Conservation (phyloP, 1,140 invertebrate species). For the Drosophila busckii region DNA sequence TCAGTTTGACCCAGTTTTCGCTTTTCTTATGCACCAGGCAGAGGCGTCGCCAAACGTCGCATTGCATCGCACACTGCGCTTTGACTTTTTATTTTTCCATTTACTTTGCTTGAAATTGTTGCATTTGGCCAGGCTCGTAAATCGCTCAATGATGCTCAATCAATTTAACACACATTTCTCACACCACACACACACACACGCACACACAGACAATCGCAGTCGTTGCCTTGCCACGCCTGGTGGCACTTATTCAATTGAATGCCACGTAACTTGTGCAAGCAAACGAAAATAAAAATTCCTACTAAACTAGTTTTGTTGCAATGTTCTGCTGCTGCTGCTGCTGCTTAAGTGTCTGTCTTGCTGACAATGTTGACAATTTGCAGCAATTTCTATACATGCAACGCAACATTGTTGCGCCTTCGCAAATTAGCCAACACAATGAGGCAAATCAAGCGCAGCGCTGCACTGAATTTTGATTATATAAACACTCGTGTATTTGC, state of each 20-base stretch:
- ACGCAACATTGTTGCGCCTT: conserved; percentile 28
- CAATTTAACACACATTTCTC: conserved; percentile 64
- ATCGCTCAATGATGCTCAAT: conserved; percentile 42
- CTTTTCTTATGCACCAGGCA: conserved; percentile 38
- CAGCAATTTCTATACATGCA: conserved; percentile 13
- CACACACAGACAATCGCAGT: too few species aligned
- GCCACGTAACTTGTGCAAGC: conserved; percentile 48
- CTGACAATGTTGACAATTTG: conserved; percentile 12
- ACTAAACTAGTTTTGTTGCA: conserved; percentile 63
- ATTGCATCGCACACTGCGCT: too few species aligned
- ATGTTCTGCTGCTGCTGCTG: conserved; percentile 4
- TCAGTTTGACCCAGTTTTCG: conserved; percentile 75
- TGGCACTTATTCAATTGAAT: conserved; percentile 61
- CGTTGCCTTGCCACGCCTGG: background rate
- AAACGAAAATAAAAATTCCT: conserved; percentile 41
- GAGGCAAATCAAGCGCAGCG: conserved; percentile 30
- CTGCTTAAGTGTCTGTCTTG: too few species aligned
- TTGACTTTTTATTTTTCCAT: too few species aligned
- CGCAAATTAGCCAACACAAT: conserved; percentile 41
- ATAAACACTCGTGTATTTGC: too few species aligned
- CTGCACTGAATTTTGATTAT: too few species aligned
- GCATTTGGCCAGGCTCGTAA: conserved; percentile 8
- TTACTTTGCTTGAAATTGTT: too few species aligned
- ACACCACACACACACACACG: background rate
- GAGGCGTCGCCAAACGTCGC: too few species aligned